A percentile compares a stretch with the other conserved stretches of the same genome.
Evolutionary conservation across 2,113 vertebrate genomes (phyloP).

Genomic region (Neopipo cinnamomea): DNA sequence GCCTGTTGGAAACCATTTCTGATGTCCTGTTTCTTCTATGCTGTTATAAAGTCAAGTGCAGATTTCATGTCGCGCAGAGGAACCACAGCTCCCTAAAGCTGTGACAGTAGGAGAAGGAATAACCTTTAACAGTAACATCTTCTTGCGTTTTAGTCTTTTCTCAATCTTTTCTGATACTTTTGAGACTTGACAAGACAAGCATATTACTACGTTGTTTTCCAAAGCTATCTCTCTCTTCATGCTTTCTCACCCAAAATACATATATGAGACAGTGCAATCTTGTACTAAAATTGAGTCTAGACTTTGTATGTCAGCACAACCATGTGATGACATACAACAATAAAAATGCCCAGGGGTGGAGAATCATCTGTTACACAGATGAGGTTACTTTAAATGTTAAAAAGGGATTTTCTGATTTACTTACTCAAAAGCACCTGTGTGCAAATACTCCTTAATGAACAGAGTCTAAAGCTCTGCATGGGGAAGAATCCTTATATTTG

Average conservation of each 20-base stretch:
- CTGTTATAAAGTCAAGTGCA: not conserved
- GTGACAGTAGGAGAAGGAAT: not conserved
- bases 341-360: not conserved
- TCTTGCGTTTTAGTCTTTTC: not conserved
- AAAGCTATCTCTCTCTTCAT: not conserved
- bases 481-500: not conserved
- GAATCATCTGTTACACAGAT: not conserved
- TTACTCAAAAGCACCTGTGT: not conserved
- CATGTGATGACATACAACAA: accelerated
- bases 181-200: not conserved
- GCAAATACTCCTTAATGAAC: not conserved
- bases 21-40: not conserved
- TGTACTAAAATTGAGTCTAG: not conserved
- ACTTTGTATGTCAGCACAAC: not conserved
- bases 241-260: not conserved
- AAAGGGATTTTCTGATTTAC: not conserved
- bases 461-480: not conserved
- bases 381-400: not conserved
- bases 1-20: not conserved
- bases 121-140: not conserved
- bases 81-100: not conserved
- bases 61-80: not conserved
- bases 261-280: not conserved
- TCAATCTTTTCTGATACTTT: not conserved
- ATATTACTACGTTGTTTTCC: not conserved